These are phyloP conservation scores for Myathropa florea DNA, from an alignment of 2,888 invertebrate genomes.

Conservation along the genomic window DNA sequence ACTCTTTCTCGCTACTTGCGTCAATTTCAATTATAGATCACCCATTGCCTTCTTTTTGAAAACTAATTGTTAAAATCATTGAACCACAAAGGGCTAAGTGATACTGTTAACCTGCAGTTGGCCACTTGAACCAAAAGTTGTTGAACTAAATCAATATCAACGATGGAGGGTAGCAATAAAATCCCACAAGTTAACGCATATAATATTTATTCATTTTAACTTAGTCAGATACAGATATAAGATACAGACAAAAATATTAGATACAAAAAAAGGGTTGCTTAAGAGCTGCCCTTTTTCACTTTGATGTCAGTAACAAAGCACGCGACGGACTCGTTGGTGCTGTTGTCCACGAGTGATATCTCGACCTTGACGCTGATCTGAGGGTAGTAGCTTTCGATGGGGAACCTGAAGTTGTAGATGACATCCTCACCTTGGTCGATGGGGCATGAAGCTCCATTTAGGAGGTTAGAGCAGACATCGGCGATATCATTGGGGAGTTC, in stretches of 20 bases:
- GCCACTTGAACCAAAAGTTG: no score
- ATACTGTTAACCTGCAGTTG: no score
- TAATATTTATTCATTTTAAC: neutral
- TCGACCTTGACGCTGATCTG: conserved; percentile 77
- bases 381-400: conserved; percentile 75
- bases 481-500: conserved; percentile 75
- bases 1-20: no score
- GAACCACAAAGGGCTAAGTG: no score
- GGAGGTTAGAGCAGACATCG: conserved; percentile 76
- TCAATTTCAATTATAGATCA: no score
- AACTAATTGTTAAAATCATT: no score
- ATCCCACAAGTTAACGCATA: neutral
- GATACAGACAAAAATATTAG: no score
- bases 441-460: conserved; percentile 77
- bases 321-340: conserved; percentile 68
- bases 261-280: neutral
- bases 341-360: conserved; percentile 74
- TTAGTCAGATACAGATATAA: neutral
- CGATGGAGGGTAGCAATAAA: no score
- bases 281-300: conserved; percentile 72
- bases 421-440: conserved; percentile 76
- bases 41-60: no score
- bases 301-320: conserved; percentile 76
- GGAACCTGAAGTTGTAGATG: conserved; percentile 76
- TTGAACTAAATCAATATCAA: no score